Conservation (phyloP, 2,797 vertebrate genomes). For the Pseudomugil tenellus region DNA sequence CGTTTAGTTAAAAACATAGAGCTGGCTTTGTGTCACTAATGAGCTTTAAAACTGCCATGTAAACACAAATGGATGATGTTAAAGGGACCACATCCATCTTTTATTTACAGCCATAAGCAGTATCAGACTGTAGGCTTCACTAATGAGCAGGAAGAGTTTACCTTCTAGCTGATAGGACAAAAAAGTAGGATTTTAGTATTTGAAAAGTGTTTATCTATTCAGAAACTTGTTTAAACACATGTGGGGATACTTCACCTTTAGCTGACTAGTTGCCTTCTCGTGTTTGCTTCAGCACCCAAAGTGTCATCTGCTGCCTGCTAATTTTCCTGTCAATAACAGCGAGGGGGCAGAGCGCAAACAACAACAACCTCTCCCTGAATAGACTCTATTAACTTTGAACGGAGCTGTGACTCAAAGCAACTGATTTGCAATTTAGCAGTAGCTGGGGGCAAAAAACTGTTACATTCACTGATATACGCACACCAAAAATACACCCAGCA, state of each 20-base stretch:
- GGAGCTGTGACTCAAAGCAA: constrained; percentile 43
- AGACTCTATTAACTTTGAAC: constrained; percentile 43
- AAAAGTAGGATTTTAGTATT: neutral
- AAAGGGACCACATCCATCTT: too few relatives aligned
- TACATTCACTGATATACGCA: constrained; percentile 15
- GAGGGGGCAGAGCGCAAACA: constrained; percentile 38
- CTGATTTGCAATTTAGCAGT: constrained; percentile 47
- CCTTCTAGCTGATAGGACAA: neutral
- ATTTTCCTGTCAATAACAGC: constrained; percentile 37
- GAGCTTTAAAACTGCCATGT: too few relatives aligned
- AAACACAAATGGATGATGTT: too few relatives aligned
- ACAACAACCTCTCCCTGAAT: constrained; percentile 52
- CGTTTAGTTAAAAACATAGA: too few relatives aligned
- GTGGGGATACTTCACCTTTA: neutral
- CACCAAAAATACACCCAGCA: constrained; percentile 20
- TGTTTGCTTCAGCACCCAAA: constrained; percentile 10
- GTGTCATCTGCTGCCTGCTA: constrained; percentile 21
- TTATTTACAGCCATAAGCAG: too few relatives aligned
- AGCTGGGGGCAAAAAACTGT: constrained; percentile 35
- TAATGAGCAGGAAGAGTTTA: too few relatives aligned
- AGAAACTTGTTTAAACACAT: constrained; percentile 7
- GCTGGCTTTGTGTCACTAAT: too few relatives aligned
- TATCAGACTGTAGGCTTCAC: too few relatives aligned
- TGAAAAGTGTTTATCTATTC: neutral
- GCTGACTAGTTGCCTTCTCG: neutral